Conservation (phyloP, 2,888 invertebrate genomes). For the Gerris lacustris region DNA sequence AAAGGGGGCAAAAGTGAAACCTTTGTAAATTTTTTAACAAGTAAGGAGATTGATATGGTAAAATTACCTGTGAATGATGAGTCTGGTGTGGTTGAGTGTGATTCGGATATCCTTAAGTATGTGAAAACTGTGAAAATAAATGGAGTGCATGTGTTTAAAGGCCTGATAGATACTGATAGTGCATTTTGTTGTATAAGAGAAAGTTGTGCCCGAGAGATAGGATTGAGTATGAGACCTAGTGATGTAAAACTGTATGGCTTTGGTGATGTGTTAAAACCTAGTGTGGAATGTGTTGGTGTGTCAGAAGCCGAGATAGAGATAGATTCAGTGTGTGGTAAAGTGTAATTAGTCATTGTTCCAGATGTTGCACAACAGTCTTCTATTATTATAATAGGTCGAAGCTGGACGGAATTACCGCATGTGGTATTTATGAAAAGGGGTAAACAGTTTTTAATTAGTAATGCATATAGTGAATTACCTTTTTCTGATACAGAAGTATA, state of each 20-base stretch:
- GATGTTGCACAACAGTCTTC: background rate
- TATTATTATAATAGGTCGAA: background rate
- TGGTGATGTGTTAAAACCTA: background rate
- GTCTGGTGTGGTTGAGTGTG: background rate
- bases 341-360: background rate
- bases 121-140: background rate
- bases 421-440: background rate
- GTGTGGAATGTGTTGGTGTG: background rate
- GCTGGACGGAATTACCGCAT: background rate
- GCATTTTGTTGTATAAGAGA: background rate
- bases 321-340: background rate
- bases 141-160: background rate
- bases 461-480: background rate
- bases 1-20: background rate
- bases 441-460: background rate
- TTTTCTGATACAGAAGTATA: background rate
- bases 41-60: background rate
- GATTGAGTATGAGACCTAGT: background rate
- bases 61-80: background rate
- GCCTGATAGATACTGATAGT: background rate
- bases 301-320: background rate
- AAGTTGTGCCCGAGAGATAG: background rate
- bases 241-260: background rate
- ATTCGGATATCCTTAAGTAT: background rate
- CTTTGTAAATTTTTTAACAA: background rate